phyloP scores from a whole-genome alignment of 2,888 invertebrate genomes.

The Phalangium opilio region DNA sequence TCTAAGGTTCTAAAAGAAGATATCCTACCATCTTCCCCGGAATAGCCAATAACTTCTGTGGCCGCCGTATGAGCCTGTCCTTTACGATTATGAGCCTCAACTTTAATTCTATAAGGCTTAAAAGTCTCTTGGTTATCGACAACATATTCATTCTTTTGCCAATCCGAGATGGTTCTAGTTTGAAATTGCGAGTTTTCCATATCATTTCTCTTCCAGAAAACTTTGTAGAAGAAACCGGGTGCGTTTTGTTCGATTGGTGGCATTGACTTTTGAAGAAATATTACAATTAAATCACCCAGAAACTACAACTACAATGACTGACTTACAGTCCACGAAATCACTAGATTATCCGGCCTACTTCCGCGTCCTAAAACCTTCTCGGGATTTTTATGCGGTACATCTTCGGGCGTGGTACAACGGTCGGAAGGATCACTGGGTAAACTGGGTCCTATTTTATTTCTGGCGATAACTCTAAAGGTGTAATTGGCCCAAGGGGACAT shows the following conservation, averaged over 20 bases:
- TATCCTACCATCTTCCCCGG: slow-evolving; percentile 68
- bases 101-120: slow-evolving; percentile 74
- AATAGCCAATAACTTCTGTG: slow-evolving; percentile 66
- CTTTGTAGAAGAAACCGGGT: slow-evolving; percentile 78
- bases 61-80: slow-evolving; percentile 72
- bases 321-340: slow-evolving; percentile 81
- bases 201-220: slow-evolving; percentile 61
- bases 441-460: slow-evolving; percentile 82
- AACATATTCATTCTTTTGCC: slow-evolving; percentile 49
- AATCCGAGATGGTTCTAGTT: slow-evolving; percentile 46
- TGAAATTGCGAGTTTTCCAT: slow-evolving; percentile 40
- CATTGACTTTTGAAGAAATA: slow-evolving; percentile 50
- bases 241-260: slow-evolving; percentile 92
- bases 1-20: too few relatives aligned
- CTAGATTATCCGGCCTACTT: slow-evolving; percentile 69
- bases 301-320: too few relatives aligned
- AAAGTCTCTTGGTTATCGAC: slow-evolving; percentile 75
- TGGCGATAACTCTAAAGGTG: slow-evolving; percentile 80
- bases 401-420: slow-evolving; percentile 68
- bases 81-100: slow-evolving; percentile 71
- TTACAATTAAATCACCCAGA: too few relatives aligned
- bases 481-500: slow-evolving; percentile 88
- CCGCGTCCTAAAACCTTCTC: slow-evolving; percentile 82
- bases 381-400: slow-evolving; percentile 83
- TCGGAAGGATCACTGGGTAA: slow-evolving; percentile 65